Conservation (phyloP, 2,888 invertebrate genomes). For the Panzeria rudis region DNA sequence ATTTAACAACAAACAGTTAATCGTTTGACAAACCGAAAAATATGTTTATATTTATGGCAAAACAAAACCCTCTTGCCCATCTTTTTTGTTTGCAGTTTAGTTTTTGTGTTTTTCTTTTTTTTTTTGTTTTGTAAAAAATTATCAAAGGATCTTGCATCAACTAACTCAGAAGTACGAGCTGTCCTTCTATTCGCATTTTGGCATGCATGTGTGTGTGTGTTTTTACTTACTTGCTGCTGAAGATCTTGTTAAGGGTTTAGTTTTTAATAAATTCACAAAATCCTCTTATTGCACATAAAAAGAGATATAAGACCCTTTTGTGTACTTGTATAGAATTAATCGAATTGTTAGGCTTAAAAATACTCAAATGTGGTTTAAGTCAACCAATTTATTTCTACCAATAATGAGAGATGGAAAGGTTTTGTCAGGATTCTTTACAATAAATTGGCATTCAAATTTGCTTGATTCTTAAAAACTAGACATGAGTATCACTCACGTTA, state of each 20-base stretch:
- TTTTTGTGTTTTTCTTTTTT: constrained; percentile 17
- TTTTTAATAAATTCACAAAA: constrained; percentile 27
- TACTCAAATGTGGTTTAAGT: not conserved
- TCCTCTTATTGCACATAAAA: not conserved
- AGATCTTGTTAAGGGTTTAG: constrained; percentile 48
- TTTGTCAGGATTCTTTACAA: too few species aligned
- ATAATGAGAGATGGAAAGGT: too few species aligned
- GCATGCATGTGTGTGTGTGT: constrained; percentile 18
- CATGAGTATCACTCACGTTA: too few species aligned
- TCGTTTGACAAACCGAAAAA: constrained; percentile 69
- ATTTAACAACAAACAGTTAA: constrained; percentile 61
- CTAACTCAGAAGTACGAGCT: constrained; percentile 8
- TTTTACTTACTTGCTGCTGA: not conserved
- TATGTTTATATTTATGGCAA: constrained; percentile 29
- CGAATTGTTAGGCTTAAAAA: not conserved
- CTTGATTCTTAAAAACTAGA: too few species aligned
- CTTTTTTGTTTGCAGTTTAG: constrained; percentile 13
- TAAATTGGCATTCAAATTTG: too few species aligned
- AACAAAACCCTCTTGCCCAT: constrained; percentile 31
- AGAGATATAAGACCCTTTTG: not conserved
- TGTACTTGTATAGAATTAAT: not conserved
- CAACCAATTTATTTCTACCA: too few species aligned
- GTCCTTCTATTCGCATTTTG: not conserved
- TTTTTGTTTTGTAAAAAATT: constrained; percentile 6
- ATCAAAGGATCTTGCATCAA: constrained; percentile 53